These are phyloP conservation scores for Sebastolobus altivelis DNA, from an alignment of 2,797 vertebrate genomes.

Conservation along the genomic window DNA sequence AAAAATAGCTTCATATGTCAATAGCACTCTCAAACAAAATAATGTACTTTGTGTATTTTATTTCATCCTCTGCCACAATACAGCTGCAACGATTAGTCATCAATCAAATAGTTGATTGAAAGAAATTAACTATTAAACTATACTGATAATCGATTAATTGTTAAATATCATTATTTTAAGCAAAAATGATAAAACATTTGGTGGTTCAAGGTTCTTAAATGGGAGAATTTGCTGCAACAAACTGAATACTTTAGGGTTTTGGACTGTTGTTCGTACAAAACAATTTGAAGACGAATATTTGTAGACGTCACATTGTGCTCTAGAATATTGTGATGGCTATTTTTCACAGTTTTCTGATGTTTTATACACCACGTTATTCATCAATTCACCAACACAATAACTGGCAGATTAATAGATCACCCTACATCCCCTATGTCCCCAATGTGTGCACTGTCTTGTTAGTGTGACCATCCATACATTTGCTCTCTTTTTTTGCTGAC, in stretches of 20 bases:
- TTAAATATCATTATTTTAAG: neutral
- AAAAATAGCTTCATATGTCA: neutral
- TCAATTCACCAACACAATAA: neutral
- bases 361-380: neutral
- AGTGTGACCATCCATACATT: neutral
- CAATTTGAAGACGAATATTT: neutral
- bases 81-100: neutral
- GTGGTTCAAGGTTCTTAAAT: neutral
- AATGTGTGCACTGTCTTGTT: neutral
- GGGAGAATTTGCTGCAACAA: neutral
- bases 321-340: neutral
- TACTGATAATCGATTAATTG: neutral
- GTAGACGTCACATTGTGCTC: neutral
- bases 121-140: neutral
- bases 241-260: neutral
- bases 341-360: neutral
- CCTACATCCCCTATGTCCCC: neutral
- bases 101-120: neutral
- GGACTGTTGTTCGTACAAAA: neutral
- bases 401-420: neutral
- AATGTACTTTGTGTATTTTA: neutral
- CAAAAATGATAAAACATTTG: neutral
- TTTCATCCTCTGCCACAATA: neutral
- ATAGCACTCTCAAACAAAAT: neutral
- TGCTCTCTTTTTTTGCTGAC: neutral